phyloP scores from a whole-genome alignment of 2,113 vertebrate genomes.

The Malaclemys terrapin region DNA sequence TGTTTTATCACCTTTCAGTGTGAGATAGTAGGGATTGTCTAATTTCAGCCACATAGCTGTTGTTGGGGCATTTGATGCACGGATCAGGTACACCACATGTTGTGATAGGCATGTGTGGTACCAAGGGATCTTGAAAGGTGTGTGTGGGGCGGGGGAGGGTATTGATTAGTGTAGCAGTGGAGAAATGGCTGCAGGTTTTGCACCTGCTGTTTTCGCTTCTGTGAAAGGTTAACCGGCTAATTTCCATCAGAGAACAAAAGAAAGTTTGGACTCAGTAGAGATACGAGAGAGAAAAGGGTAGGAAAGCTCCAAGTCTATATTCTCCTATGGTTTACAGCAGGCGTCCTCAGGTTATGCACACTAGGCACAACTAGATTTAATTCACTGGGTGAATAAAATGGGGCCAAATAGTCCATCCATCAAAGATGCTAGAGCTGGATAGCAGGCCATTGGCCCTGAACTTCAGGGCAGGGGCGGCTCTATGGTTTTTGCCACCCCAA shows the following conservation, averaged over 20 bases:
- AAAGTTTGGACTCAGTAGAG: background rate
- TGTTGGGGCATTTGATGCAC: too few species aligned
- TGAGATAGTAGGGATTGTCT: background rate
- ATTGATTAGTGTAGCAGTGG: background rate
- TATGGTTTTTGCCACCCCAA: too few species aligned
- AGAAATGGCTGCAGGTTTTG: background rate
- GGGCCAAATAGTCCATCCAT: background rate
- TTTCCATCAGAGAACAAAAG: background rate
- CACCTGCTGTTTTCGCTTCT: background rate
- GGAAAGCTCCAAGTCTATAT: background rate
- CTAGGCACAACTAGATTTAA: background rate
- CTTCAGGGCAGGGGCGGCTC: background rate
- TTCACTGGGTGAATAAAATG: background rate
- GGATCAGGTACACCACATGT: background rate
- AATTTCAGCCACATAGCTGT: background rate
- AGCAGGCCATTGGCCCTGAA: background rate
- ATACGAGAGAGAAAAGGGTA: background rate
- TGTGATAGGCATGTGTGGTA: background rate
- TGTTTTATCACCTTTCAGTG: background rate
- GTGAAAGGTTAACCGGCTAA: background rate
- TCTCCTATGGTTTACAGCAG: background rate
- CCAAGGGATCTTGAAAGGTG: background rate
- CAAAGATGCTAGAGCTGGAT: background rate
- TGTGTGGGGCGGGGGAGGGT: rapidly evolving
- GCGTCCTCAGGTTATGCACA: background rate